Evolutionary conservation across 2,797 vertebrate species (phyloP), one percentile per base, ranked within the genome.

Genomic region (Garrulus glandarius): DNA sequence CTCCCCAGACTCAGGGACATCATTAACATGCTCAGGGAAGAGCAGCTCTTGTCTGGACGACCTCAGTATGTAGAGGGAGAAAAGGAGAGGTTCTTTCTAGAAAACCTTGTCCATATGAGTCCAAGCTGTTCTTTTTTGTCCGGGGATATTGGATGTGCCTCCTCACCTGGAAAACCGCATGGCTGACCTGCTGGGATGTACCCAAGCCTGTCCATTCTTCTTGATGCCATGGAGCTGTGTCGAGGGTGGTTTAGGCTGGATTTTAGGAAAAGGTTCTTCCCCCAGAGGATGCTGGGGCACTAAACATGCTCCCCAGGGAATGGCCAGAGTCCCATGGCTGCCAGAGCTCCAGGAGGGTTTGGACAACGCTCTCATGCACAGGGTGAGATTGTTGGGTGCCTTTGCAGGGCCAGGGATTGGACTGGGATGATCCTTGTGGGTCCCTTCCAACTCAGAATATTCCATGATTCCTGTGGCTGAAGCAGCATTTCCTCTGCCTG

Each of bases 291-390:
- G 27, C 15, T 87, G 49, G 37, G 32, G 32, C 49, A 4, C 3
- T 41, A 41, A 41, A 41, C 59, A 52, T 29, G 16, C 29, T 80
- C 29, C 44, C 20, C 59, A 57, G 37, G 29, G 52, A 64, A 39
- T 39, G 59, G 20, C 2, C 37, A 71, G 1, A 0, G 17, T 7
- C 20, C 27, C 2, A 0, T 21, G 46, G n/a, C 76, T 67, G 39
- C 12, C 69, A 53, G 46, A 68, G 26, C 30, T 17, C 26, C 10
- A 15, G 55, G 13, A 49, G 3, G 0, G 0, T 11, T 53, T 41
- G 55, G 5, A 24, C 15, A 81, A 0, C 0, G 0, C 49, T 55
- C 3, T 0, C 34, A 60, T 59, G 37, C 30, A 1, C 30, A 60
- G 12, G 15, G 10, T 47, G 47, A 30, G 41, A 15, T 12, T 43